phyloP scores from a whole-genome alignment of 2,888 invertebrate species.

The Mythimna loreyi region DNA sequence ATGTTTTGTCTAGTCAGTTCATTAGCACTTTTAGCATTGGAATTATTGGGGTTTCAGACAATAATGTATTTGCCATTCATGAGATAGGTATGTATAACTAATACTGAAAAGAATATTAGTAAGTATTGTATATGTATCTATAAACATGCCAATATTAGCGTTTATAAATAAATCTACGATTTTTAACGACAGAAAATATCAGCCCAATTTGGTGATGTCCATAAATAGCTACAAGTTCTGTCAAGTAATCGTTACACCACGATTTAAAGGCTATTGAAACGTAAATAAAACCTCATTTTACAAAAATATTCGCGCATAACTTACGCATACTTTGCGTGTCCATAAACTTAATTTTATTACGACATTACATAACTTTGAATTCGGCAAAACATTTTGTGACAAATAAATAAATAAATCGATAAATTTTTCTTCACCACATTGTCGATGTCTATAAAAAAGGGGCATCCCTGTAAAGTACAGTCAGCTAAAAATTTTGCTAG shows the following conservation, averaged over 20 bases:
- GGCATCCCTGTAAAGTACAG: constrained; percentile 62
- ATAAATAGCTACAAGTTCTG: constrained; percentile 12
- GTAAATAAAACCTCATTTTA: constrained; percentile 37
- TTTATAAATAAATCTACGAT: not conserved
- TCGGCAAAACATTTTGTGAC: constrained; percentile 34
- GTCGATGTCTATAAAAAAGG: constrained; percentile 30
- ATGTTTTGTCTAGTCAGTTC: constrained; percentile 40
- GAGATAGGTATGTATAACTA: not conserved
- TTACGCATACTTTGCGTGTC: constrained; percentile 52
- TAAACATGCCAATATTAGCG: not conserved
- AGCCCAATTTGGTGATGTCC: not conserved
- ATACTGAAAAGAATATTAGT: not conserved
- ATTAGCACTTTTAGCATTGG: constrained; percentile 18
- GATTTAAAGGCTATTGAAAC: constrained; percentile 42
- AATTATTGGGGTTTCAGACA: constrained; percentile 5
- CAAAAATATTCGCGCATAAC: constrained; percentile 49
- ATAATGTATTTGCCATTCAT: not conserved
- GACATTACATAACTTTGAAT: constrained; percentile 48
- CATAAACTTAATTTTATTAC: constrained; percentile 51
- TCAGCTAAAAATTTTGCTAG: constrained; percentile 58
- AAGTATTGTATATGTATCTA: not conserved
- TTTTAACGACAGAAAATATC: not conserved
- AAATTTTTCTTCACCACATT: constrained; percentile 15
- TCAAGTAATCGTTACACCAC: constrained; percentile 17
- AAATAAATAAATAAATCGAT: constrained; percentile 39